Evolutionary conservation across 2,113 vertebrate genomes (phyloP), one percentile per base, ranked within the genome.

Genomic region (Dipodomys spectabilis): DNA sequence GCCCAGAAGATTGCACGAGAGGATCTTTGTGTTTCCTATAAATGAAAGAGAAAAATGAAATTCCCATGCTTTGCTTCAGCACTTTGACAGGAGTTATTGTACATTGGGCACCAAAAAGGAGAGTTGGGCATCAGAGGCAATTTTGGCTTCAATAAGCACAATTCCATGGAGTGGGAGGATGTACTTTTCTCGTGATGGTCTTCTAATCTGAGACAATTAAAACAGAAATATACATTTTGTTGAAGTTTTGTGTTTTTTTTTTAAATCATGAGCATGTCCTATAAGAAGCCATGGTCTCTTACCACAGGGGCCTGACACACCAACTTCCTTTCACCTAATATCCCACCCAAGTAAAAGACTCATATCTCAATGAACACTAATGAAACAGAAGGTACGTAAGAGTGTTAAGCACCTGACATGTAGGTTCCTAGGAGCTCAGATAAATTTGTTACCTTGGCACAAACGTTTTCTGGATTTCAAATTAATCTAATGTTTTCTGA

Each of bases 401-500:
- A 85, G 87, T 87, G 96, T 95, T 88, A 92, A 95, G 88, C 72
- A 93, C 88, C 94, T 93, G 90, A 57, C 35, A 94, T 71, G 81
- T 69, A 86, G 86, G 68, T 93, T 77, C 10, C 93, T 92, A 81
- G 74, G 68, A 88, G 85, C 64, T 35, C 86, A 94, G 95, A 95
- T 97, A 90, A 95, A 95, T 96, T 88, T 95, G 92, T 92, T 95
- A 93, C 68, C 68, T 60, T 92, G 90, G 81, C 88, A 87, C 86
- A 90, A 90, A 93, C 85, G 85, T 90, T 93, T 92, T 67, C 92
- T 86, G 82, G 92, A 73, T 82, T 88, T 88, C 82, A 92, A 90
- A 91, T 97, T 92, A 94, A 97, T 95, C 92, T 92, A 89, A 91
- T 87, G 90, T 96, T 97, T 96, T 93, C 96, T 95, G 97, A 95